Conservation (phyloP, 1,140 invertebrate species). For the Achatina immaculata region DNA sequence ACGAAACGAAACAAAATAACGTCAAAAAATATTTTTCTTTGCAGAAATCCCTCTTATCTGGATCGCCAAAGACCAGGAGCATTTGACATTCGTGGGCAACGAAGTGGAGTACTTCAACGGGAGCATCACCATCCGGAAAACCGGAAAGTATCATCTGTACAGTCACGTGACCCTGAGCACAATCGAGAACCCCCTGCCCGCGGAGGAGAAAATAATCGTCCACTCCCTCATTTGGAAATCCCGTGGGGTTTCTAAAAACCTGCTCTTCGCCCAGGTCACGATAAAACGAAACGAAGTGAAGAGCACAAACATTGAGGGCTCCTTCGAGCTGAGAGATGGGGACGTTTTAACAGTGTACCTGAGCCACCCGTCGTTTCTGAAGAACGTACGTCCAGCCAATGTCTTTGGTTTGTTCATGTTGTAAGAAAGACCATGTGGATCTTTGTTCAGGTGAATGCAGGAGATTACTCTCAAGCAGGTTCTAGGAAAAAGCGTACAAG, state of each 20-base stretch:
- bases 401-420: slow-evolving; percentile 17
- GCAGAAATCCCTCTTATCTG: background rate
- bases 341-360: slow-evolving; percentile 17
- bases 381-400: slow-evolving; percentile 6
- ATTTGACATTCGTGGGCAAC: background rate
- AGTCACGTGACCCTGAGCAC: slow-evolving; percentile 21
- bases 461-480: too few relatives aligned
- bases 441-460: too few relatives aligned
- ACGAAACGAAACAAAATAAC: background rate
- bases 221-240: background rate
- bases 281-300: slow-evolving; percentile 1
- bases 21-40: background rate
- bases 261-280: slow-evolving; percentile 4
- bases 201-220: slow-evolving; percentile 6
- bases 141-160: slow-evolving; percentile 22
- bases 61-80: background rate
- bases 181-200: slow-evolving; percentile 14
- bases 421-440: too few relatives aligned
- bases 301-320: slow-evolving; percentile 1
- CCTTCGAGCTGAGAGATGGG: background rate
- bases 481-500: too few relatives aligned
- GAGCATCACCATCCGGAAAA: background rate
- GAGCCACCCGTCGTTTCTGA: slow-evolving; percentile 17
- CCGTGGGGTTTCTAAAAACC: background rate
- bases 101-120: slow-evolving; percentile 7